Conservation (phyloP, 2,113 vertebrate genomes). For the Loxodonta africana region DNA sequence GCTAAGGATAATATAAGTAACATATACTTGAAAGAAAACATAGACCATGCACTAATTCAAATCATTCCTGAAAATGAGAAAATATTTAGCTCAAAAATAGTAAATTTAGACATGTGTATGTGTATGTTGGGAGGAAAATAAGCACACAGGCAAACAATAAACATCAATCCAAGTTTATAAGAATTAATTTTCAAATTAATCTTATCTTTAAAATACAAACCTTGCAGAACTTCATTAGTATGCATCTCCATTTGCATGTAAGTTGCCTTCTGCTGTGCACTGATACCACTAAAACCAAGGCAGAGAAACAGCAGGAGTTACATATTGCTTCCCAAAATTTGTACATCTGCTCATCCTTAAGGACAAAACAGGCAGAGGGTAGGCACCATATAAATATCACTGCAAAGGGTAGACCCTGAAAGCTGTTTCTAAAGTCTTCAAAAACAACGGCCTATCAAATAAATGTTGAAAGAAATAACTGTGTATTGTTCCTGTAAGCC, state of each 20-base stretch:
- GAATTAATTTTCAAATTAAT: constrained; percentile 8
- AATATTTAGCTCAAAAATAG: neutral
- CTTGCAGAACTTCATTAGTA: neutral
- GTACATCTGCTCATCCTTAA: neutral
- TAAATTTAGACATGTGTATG: neutral
- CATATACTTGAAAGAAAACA: neutral
- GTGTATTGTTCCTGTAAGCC: neutral
- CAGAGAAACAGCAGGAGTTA: neutral
- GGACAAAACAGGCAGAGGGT: neutral
- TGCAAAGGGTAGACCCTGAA: neutral
- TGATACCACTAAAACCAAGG: neutral
- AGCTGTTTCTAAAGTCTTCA: neutral
- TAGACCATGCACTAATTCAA: neutral
- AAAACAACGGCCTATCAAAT: neutral
- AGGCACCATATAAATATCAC: neutral
- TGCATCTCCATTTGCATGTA: neutral
- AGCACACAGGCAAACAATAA: neutral
- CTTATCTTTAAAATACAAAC: neutral
- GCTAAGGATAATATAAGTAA: neutral
- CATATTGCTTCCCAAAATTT: neutral
- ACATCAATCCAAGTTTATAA: neutral
- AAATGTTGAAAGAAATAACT: neutral
- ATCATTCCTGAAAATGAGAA: constrained; percentile 11
- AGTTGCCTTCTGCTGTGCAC: neutral
- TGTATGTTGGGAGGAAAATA: neutral